Conservation (phyloP, 2,797 vertebrate genomes). For the Argentina silus region DNA sequence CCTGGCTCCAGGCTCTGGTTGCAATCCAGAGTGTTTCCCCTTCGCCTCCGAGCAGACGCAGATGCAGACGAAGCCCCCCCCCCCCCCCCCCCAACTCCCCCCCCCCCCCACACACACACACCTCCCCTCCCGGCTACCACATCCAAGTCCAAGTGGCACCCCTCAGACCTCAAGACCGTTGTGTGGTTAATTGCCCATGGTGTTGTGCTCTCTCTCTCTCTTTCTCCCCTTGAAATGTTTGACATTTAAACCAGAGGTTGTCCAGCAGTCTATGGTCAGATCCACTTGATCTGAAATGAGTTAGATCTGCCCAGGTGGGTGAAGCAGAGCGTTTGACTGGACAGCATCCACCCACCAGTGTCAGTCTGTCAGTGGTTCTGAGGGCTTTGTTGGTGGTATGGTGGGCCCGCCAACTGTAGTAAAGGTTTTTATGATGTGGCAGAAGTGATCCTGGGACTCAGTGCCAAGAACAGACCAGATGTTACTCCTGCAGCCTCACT, state of each 20-base stretch:
- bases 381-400: conserved; percentile 62
- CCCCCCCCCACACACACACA: conserved; percentile 1
- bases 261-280: conserved; percentile 39
- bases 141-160: conserved; percentile 35
- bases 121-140: background rate
- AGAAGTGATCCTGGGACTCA: conserved; percentile 57
- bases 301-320: conserved; percentile 52
- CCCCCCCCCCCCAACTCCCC: background rate
- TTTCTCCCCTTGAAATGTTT: conserved; percentile 22
- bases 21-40: conserved; percentile 46
- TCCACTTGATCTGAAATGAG: conserved; percentile 23
- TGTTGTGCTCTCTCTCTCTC: conserved; percentile 42
- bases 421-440: conserved; percentile 68
- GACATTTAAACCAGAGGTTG: conserved; percentile 38
- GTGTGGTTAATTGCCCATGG: conserved; percentile 44
- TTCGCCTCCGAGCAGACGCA: conserved; percentile 45
- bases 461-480: conserved; percentile 70
- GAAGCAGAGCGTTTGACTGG: conserved; percentile 53
- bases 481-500: conserved; percentile 52
- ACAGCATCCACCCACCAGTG: conserved; percentile 56
- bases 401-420: conserved; percentile 56
- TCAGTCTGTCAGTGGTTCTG: conserved; percentile 53
- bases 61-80: conserved; percentile 9
- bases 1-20: conserved; percentile 67
- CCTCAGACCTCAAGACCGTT: conserved; percentile 18